Evolutionary conservation across 1,140 invertebrate species (phyloP), one percentile per base, ranked within the genome.

Genomic region (Dryas iulia): DNA sequence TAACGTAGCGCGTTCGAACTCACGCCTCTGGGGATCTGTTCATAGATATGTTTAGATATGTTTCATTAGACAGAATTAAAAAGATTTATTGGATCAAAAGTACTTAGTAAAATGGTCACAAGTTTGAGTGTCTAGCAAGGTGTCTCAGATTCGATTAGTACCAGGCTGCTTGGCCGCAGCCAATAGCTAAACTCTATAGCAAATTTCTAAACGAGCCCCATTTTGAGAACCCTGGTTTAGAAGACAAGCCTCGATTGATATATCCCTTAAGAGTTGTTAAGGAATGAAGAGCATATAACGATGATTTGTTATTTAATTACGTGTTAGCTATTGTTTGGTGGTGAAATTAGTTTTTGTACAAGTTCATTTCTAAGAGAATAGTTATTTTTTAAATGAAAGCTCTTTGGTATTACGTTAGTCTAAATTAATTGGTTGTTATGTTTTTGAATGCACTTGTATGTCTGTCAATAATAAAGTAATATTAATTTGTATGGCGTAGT

Each of bases 201-300:
- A n/a, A n/a, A n/a, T n/a, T n/a, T n/a, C n/a, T n/a, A n/a, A n/a
- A n/a, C n/a, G n/a, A n/a, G n/a, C n/a, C n/a, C n/a, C n/a, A n/a
- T n/a, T n/a, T n/a, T n/a, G n/a, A n/a, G n/a, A n/a, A n/a, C n/a
- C n/a, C n/a, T n/a, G n/a, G n/a, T n/a, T 74, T 73, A 25, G 24
- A 24, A 25, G 53, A 26, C 24, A 8, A 8, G 53, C n/a, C 0
- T 26, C 53, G 64, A 71, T 77, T 67, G 66, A 79, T 74, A 66
- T 58, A 58, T 69, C 28, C 23, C 59, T 39, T 28, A 10, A 28
- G 25, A 21, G 35, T 61, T 39, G n/a, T 39, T 61, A n/a, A 14
- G 30, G 10, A 14, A 25, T 25, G 35, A 61, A 2, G 60, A 23
- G 25, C 3, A 7, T 14, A 7, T 53, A 23, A 26, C 24, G 25